Conservation (phyloP, 2,888 invertebrate genomes). For the Brachypalpus laphriformis region DNA sequence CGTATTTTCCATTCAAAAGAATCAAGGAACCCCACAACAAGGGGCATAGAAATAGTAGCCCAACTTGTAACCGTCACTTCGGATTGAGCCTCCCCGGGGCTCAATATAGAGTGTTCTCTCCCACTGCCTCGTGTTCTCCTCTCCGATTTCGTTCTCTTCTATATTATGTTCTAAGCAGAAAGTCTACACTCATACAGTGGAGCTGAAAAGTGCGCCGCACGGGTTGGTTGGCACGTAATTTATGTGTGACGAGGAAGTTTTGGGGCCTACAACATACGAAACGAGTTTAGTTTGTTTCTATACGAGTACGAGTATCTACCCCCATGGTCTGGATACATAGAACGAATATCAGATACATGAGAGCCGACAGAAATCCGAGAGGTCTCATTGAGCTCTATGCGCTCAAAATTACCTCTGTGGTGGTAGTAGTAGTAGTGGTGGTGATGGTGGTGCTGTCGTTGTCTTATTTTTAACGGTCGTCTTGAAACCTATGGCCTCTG, state of each 20-base stretch:
- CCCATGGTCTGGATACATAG: background rate
- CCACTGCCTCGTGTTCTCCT: conserved; percentile 24
- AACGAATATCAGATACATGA: background rate
- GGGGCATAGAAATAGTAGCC: conserved; percentile 45
- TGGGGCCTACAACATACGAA: conserved; percentile 42
- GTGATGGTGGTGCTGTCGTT: conserved; percentile 29
- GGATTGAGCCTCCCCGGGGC: conserved; percentile 55
- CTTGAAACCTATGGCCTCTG: background rate
- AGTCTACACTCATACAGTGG: conserved; percentile 61
- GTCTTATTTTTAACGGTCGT: conserved; percentile 72
- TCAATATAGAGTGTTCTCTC: conserved; percentile 48
- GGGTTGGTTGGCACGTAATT: background rate
- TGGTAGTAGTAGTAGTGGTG: conserved; percentile 33
- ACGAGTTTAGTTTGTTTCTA: conserved; percentile 42
- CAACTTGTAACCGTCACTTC: conserved; percentile 64
- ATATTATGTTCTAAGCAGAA: conserved; percentile 57
- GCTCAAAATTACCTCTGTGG: conserved; percentile 58
- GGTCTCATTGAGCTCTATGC: conserved; percentile 61
- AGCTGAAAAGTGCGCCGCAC: conserved; percentile 28
- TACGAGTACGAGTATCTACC: conserved; percentile 8
- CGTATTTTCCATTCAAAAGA: conserved; percentile 60
- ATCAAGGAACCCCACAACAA: conserved; percentile 6
- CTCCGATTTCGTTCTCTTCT: conserved; percentile 39
- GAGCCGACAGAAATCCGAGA: background rate
- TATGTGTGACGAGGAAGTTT: background rate